A percentile compares a stretch with the other conserved stretches of the same genome.
phyloP scores from a whole-genome alignment of 2,888 invertebrate genomes.

The Eucera pruinosa region DNA sequence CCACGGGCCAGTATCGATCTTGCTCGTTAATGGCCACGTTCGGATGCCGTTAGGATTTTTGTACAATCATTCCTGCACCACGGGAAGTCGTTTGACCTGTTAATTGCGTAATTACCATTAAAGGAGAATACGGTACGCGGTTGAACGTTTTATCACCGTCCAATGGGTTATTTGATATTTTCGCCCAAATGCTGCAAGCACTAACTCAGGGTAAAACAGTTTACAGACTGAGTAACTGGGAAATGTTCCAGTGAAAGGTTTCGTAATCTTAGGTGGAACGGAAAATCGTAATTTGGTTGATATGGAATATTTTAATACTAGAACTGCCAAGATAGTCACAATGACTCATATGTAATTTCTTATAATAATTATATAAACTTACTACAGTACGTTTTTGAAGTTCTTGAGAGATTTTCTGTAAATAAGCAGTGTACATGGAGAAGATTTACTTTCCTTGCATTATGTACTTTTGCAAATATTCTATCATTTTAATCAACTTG shows the following conservation, averaged over 20 bases:
- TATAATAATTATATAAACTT: too few species aligned
- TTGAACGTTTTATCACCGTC: constrained; percentile 3
- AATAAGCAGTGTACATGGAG: too few species aligned
- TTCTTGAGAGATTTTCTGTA: too few species aligned
- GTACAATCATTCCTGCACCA: constrained; percentile 20
- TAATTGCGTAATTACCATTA: constrained; percentile 43
- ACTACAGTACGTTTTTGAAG: too few species aligned
- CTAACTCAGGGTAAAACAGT: neutral
- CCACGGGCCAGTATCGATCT: constrained; percentile 8
- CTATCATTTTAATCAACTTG: too few species aligned
- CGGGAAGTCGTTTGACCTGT: constrained; percentile 35
- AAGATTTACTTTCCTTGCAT: too few species aligned
- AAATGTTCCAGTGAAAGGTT: neutral
- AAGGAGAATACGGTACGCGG: constrained; percentile 26
- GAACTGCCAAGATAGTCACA: too few species aligned
- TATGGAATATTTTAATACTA: too few species aligned
- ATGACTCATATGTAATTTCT: too few species aligned
- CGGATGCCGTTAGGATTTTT: constrained; percentile 32
- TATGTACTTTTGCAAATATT: too few species aligned
- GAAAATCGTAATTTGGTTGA: too few species aligned
- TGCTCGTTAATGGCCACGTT: constrained; percentile 36
- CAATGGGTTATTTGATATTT: constrained; percentile 15
- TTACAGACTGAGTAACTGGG: too few species aligned
- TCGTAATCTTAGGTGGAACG: neutral
- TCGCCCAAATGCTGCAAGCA: neutral